Evolutionary conservation across 2,113 vertebrate species (phyloP).

Genomic region (Pangasianodon hypophthalmus): DNA sequence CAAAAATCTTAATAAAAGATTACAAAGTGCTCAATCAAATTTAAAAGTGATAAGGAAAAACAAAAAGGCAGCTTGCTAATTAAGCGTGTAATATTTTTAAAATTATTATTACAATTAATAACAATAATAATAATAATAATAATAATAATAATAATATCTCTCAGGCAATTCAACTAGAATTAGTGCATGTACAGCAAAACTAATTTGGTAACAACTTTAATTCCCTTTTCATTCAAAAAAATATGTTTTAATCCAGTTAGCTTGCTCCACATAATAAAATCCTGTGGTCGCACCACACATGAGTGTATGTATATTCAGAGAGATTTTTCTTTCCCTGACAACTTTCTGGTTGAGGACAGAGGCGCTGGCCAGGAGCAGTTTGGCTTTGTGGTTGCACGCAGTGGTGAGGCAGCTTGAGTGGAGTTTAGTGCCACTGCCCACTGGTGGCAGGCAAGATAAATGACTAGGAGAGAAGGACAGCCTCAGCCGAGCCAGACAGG

Average conservation of each 20-base stretch:
- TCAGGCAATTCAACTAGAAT: not conserved
- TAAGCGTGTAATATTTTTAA: not conserved
- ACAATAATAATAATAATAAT: not conserved
- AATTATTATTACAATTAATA: not conserved
- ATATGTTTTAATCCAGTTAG: not conserved
- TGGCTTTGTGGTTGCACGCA: slow-evolving; percentile 38
- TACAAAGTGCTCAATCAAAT: slow-evolving; percentile 30
- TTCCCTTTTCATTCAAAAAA: not conserved
- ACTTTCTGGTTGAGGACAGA: slow-evolving; percentile 24
- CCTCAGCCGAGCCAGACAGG: not conserved
- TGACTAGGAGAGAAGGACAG: slow-evolving; percentile 50
- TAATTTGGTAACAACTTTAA: not conserved
- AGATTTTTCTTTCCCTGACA: slow-evolving; percentile 20
- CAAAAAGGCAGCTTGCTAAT: not conserved
- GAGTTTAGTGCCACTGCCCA: slow-evolving; percentile 79
- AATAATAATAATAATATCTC: not conserved
- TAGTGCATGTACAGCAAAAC: not conserved
- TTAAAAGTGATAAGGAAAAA: not conserved
- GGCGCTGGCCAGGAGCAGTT: slow-evolving; percentile 10
- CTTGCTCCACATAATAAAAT: not conserved
- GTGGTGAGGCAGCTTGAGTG: slow-evolving; percentile 46
- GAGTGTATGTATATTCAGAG: not conserved
- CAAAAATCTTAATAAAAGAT: slow-evolving; percentile 31
- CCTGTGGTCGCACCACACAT: not conserved
- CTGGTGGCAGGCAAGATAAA: slow-evolving; percentile 74